Percentiles rank a stretch among this genome's conserved stretches.
These are phyloP conservation scores for Drosophila trichaetosa DNA, from an alignment of 2,888 invertebrate species.

Conservation along the genomic window DNA sequence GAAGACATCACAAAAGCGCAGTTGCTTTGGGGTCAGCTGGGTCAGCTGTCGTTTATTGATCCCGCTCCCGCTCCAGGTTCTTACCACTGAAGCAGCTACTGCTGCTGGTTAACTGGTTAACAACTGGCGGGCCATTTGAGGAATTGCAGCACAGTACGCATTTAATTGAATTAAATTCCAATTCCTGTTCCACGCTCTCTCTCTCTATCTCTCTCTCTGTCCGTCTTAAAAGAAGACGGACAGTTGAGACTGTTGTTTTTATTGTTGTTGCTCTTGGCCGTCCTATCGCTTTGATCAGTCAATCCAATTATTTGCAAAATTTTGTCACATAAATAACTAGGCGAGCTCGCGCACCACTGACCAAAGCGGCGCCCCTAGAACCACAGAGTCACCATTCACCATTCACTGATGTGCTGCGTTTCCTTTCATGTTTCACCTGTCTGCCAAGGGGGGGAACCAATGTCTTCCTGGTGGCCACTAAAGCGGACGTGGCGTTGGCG, in stretches of 20 bases:
- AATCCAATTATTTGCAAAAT: slow-evolving; percentile 85
- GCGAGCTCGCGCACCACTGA: slow-evolving; percentile 41
- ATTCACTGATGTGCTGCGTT: slow-evolving; percentile 44
- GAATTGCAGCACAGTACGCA: slow-evolving; percentile 81
- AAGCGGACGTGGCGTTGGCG: slow-evolving; percentile 59
- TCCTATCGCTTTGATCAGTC: slow-evolving; percentile 84
- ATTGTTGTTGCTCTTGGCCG: slow-evolving; percentile 31
- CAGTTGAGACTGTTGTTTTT: background rate
- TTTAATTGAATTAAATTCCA: slow-evolving; percentile 84
- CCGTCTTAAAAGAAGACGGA: background rate
- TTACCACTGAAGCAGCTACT: background rate
- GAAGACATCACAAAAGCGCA: slow-evolving; percentile 60
- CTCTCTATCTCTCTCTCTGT: background rate
- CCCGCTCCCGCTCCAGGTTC: slow-evolving; percentile 2
- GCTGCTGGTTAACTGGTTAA: slow-evolving; percentile 46
- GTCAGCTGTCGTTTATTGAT: slow-evolving; percentile 60
- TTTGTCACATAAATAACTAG: slow-evolving; percentile 85
- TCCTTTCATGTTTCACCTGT: slow-evolving; percentile 81
- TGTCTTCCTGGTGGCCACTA: slow-evolving; percentile 46
- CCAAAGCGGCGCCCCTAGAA: slow-evolving; percentile 52
- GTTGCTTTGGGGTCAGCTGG: slow-evolving; percentile 64
- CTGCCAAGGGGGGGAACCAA: slow-evolving; percentile 23
- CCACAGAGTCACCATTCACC: slow-evolving; percentile 9
- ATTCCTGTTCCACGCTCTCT: slow-evolving; percentile 50
- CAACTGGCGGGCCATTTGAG: slow-evolving; percentile 75